A percentile compares a stretch with the other conserved stretches of the same genome.
Conservation (phyloP, 2,797 vertebrate genomes). For the Cryptoblepharus egeriae region DNA sequence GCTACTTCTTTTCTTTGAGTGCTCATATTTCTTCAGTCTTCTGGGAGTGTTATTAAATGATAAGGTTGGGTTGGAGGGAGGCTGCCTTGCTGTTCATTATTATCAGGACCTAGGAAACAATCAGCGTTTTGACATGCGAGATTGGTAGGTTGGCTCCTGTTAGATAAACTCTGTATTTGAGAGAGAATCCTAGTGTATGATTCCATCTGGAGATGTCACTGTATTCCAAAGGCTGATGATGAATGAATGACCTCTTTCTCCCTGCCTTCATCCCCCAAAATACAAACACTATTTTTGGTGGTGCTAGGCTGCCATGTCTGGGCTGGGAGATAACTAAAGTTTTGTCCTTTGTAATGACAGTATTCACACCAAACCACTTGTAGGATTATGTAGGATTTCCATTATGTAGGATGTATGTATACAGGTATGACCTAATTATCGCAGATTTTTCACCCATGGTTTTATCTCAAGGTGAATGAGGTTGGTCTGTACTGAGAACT, state of each 20-base stretch:
- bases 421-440: too few species aligned
- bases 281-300: slow-evolving; percentile 37
- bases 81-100: slow-evolving; percentile 48
- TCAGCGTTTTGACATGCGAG: slow-evolving; percentile 54
- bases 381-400: too few species aligned
- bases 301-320: slow-evolving; percentile 59
- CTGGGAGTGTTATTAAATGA: slow-evolving; percentile 62
- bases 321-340: slow-evolving; percentile 64
- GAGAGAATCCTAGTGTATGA: slow-evolving; percentile 39
- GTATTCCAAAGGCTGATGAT: slow-evolving; percentile 56
- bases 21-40: slow-evolving; percentile 48
- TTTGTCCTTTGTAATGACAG: slow-evolving; percentile 56
- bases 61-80: slow-evolving; percentile 41
- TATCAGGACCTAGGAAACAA: slow-evolving; percentile 58
- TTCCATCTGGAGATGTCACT: slow-evolving; percentile 40
- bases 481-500: too few species aligned
- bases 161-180: slow-evolving; percentile 46
- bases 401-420: neutral
- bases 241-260: slow-evolving; percentile 68
- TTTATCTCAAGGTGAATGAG: too few species aligned
- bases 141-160: slow-evolving; percentile 48
- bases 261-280: neutral
- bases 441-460: too few species aligned
- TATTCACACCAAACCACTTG: slow-evolving; percentile 5
- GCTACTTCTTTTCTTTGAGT: slow-evolving; percentile 27